Evolutionary conservation across 2,113 vertebrate genomes (phyloP).

Genomic region (Romanogobio albipinnatus): DNA sequence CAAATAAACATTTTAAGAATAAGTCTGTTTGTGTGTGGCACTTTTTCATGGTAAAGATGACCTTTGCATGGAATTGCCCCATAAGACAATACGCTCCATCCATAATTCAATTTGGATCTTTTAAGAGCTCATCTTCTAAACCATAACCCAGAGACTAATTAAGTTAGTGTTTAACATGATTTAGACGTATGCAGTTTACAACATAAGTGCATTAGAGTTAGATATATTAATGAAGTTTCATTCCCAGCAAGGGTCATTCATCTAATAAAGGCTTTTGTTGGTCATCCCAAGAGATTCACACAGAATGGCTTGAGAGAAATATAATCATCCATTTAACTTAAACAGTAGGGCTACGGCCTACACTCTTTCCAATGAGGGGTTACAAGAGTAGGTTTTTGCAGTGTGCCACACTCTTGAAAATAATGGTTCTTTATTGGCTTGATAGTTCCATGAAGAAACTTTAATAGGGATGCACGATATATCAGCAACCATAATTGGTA

Average conservation of each 20-base stretch:
- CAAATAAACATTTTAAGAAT: too few species aligned
- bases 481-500: too few species aligned
- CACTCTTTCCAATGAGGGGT: not conserved
- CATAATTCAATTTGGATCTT: constrained; percentile 13
- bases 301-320: not conserved
- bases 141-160: constrained; percentile 25
- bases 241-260: not conserved
- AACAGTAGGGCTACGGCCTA: not conserved
- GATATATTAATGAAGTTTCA: constrained; percentile 25
- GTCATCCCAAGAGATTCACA: not conserved
- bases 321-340: constrained; percentile 15
- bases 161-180: not conserved
- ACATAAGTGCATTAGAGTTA: not conserved
- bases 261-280: constrained; percentile 9
- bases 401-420: not conserved
- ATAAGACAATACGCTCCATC: not conserved
- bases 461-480: too few species aligned
- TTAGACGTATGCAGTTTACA: not conserved
- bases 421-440: too few species aligned
- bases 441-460: too few species aligned
- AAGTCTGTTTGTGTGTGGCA: too few species aligned
- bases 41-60: too few species aligned
- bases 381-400: not conserved
- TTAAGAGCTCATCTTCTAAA: constrained; percentile 12
- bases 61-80: too few species aligned